Evolutionary conservation across 2,888 invertebrate genomes (phyloP).

Genomic region (Eristalis pertinax): DNA sequence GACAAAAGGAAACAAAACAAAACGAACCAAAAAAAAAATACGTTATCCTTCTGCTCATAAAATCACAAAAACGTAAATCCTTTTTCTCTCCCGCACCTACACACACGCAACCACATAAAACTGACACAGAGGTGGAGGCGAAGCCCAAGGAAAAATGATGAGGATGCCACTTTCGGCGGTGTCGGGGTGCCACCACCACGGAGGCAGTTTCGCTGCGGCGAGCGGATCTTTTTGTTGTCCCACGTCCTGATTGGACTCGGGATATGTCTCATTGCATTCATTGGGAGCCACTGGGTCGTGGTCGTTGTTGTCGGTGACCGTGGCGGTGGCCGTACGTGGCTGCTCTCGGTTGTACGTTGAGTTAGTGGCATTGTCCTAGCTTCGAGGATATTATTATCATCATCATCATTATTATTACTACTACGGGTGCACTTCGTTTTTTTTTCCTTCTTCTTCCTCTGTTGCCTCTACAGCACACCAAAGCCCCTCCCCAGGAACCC

Average conservation of each 20-base stretch:
- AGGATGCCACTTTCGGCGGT: conserved; percentile 57
- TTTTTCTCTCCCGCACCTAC: conserved; percentile 55
- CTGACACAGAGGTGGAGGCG: neutral
- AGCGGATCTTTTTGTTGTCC: neutral
- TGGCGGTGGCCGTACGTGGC: neutral
- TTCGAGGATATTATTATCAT: conserved; percentile 55
- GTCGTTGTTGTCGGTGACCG: neutral
- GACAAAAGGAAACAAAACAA: too few species aligned
- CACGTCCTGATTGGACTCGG: conserved; percentile 50
- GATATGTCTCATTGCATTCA: conserved; percentile 54
- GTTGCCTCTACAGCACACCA: neutral
- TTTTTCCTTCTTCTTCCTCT: conserved; percentile 11
- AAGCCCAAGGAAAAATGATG: conserved; percentile 49
- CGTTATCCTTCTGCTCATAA: conserved; percentile 63
- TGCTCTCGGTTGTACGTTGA: conserved; percentile 19
- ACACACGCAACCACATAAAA: conserved; percentile 37
- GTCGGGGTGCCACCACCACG: neutral
- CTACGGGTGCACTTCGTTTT: conserved; percentile 37
- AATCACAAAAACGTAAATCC: conserved; percentile 70
- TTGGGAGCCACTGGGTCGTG: neutral
- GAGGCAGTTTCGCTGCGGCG: neutral
- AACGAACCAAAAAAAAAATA: conserved; percentile 21
- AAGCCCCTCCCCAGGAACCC: neutral
- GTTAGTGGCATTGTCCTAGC: conserved; percentile 67
- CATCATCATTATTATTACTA: conserved; percentile 61